Evolutionary conservation across 1,140 invertebrate species (phyloP).

Genomic region (Saccostrea cuccullata): DNA sequence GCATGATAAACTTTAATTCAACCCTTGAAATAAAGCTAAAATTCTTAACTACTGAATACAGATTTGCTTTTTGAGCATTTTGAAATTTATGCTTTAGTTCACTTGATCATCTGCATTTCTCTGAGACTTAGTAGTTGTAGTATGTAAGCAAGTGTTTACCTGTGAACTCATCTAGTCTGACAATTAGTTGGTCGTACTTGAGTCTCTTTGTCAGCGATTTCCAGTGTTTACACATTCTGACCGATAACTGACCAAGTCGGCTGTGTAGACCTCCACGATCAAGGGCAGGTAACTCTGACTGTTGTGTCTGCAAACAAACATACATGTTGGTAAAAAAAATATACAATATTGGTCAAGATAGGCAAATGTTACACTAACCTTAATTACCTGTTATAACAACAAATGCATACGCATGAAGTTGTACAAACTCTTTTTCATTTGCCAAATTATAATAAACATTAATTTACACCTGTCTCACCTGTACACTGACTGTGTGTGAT

Average conservation of each 20-base stretch:
- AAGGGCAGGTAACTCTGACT: neutral
- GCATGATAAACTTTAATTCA: too few relatives aligned
- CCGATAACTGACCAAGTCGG: conserved; percentile 45
- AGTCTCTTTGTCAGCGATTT: conserved; percentile 54
- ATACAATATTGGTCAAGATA: neutral
- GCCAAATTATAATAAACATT: too few relatives aligned
- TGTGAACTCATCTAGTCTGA: conserved; percentile 83
- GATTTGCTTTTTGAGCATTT: too few relatives aligned
- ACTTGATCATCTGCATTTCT: neutral
- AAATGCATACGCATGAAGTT: too few relatives aligned
- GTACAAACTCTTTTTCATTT: too few relatives aligned
- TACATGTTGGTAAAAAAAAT: neutral
- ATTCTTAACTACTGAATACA: too few relatives aligned
- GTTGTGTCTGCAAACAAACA: neutral
- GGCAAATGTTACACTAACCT: neutral
- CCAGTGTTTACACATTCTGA: conserved; percentile 57
- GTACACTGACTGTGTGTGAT: too few relatives aligned
- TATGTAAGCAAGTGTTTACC: conserved; percentile 17
- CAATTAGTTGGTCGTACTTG: conserved; percentile 73
- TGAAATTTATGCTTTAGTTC: too few relatives aligned
- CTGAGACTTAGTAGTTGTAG: neutral
- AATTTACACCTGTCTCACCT: neutral
- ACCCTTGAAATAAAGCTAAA: too few relatives aligned
- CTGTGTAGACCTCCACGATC: conserved; percentile 44
- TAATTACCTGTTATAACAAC: too few relatives aligned